A percentile compares a stretch with the other conserved stretches of the same genome.
Evolutionary conservation across 2,888 invertebrate genomes (phyloP).

Genomic region (Hirudinaria manillensis): DNA sequence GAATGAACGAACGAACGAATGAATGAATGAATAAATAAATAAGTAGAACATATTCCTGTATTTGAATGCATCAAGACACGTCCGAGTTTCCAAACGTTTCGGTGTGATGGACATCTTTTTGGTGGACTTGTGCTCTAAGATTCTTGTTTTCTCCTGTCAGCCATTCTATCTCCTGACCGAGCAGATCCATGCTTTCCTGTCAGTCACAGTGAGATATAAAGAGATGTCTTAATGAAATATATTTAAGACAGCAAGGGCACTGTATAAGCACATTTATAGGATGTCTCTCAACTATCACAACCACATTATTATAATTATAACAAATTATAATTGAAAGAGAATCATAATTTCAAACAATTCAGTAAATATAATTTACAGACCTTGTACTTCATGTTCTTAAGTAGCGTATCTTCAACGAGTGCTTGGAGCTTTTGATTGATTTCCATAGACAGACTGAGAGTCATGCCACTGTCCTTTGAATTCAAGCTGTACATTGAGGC

Average conservation of each 20-base stretch:
- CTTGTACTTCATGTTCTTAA: conserved; percentile 56
- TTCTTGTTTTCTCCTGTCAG: conserved; percentile 50
- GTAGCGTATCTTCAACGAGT: conserved; percentile 77
- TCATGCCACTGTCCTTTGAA: conserved; percentile 66
- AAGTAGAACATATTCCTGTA: too few relatives aligned
- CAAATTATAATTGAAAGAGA: too few relatives aligned
- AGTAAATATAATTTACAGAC: conserved; percentile 55
- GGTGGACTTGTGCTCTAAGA: not conserved
- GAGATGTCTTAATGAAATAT: not conserved
- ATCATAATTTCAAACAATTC: too few relatives aligned
- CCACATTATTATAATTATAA: too few relatives aligned
- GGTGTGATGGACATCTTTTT: too few relatives aligned
- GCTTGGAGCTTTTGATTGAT: conserved; percentile 85
- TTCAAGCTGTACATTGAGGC: conserved; percentile 76
- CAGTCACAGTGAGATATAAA: conserved; percentile 25
- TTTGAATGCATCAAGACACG: too few relatives aligned
- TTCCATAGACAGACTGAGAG: conserved; percentile 79
- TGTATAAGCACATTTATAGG: too few relatives aligned
- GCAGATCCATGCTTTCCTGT: conserved; percentile 53
- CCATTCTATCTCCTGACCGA: conserved; percentile 53
- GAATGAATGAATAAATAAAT: too few relatives aligned
- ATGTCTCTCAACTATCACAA: too few relatives aligned
- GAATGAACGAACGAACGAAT: too few relatives aligned
- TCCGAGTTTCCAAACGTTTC: too few relatives aligned
- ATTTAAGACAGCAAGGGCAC: too few relatives aligned